Conservation (phyloP, 2,888 invertebrate genomes). For the Brenthis hecate region DNA sequence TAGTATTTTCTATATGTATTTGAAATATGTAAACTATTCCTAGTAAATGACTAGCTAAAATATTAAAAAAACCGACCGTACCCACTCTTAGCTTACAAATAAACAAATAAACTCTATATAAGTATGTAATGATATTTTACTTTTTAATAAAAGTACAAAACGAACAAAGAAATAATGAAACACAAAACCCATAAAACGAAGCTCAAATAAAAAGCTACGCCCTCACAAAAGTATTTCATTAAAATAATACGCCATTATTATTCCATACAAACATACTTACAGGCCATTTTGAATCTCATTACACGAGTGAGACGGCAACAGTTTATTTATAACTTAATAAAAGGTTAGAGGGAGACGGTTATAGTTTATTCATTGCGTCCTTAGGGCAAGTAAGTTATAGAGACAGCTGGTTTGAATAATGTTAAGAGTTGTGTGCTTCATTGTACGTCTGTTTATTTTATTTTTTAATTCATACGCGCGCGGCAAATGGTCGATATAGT, state of each 20-base stretch:
- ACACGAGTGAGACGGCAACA: conserved; percentile 52
- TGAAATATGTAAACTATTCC: too few species aligned
- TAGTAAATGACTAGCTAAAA: too few species aligned
- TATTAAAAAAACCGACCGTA: too few species aligned
- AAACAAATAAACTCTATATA: conserved; percentile 1
- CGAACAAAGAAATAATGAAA: conserved; percentile 48
- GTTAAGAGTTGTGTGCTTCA: conserved; percentile 4
- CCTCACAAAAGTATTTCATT: conserved; percentile 60
- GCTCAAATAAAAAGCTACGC: conserved; percentile 47
- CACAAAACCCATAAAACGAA: conserved; percentile 45
- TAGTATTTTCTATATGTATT: too few species aligned
- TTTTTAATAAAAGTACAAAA: conserved; percentile 46
- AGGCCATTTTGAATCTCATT: conserved; percentile 72
- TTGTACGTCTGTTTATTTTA: conserved; percentile 11
- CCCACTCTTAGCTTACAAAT: not conserved
- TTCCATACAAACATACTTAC: conserved; percentile 60
- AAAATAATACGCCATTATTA: conserved; percentile 57
- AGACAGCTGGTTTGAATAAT: conserved; percentile 26
- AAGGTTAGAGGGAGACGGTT: conserved; percentile 25
- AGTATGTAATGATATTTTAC: conserved; percentile 8
- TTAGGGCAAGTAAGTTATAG: conserved; percentile 18
- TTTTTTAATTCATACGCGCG: conserved; percentile 12
- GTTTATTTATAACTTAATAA: conserved; percentile 29
- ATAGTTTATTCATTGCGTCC: conserved; percentile 29
- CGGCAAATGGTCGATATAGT: conserved; percentile 3